Percentiles rank a stretch among this genome's conserved stretches.
phyloP scores from a whole-genome alignment of 2,797 vertebrate genomes.

The Phrynocephalus guinanensis region DNA sequence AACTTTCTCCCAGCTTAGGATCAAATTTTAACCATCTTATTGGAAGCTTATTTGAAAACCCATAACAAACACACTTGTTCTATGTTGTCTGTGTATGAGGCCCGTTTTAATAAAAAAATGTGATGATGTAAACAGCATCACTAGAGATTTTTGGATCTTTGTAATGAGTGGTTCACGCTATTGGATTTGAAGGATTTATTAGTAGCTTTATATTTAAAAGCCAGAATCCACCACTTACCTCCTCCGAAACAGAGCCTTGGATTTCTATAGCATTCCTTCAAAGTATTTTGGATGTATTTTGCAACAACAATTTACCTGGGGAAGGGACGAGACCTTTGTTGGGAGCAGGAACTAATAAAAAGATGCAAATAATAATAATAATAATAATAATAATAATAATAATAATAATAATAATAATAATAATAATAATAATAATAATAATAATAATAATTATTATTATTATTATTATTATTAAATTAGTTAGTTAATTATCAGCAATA shows the following conservation, averaged over 20 bases:
- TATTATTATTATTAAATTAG: no score
- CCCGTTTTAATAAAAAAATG: constrained; percentile 59
- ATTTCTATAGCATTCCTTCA: neutral
- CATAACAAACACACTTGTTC: constrained; percentile 58
- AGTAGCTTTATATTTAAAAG: neutral
- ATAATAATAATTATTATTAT: no score
- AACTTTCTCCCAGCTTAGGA: constrained; percentile 37
- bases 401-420: no score
- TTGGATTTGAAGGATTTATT: neutral
- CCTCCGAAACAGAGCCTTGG: neutral
- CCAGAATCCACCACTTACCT: constrained; percentile 14
- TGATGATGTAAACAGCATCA: constrained; percentile 45
- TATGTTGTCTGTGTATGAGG: constrained; percentile 44
- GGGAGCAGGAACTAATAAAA: constrained; percentile 23
- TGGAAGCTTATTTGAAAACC: constrained; percentile 72
- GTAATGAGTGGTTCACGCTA: neutral
- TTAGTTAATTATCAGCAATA: no score
- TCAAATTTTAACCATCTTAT: constrained; percentile 74
- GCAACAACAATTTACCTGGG: neutral
- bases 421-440: no score
- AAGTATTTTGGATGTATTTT: constrained; percentile 3
- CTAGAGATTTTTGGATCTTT: constrained; percentile 3
- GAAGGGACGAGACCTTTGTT: constrained; percentile 30
- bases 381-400: no score
- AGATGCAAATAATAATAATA: no score